Evolutionary conservation across 2,113 vertebrate genomes (phyloP).

Genomic region (Brachyistius frenatus): DNA sequence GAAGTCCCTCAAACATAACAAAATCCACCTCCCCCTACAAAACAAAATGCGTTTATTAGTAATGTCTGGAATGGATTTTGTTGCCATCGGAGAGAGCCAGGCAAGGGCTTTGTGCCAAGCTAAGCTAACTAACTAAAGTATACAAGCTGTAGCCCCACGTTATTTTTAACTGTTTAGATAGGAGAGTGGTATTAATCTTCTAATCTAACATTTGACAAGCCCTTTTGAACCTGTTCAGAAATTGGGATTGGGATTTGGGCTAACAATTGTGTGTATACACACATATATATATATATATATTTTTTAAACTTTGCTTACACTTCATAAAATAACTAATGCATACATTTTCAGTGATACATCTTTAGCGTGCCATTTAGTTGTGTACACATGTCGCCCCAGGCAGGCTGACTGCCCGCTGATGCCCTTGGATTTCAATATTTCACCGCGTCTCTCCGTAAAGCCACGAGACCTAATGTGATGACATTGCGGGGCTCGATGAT

Average conservation of each 20-base stretch:
- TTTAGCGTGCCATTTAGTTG: neutral
- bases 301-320: too few species aligned
- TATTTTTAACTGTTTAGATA: neutral
- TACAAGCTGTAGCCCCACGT: neutral
- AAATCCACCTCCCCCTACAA: neutral
- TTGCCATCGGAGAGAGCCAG: too few species aligned
- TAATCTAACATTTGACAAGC: neutral
- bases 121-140: neutral
- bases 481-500: constrained; percentile 41
- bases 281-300: too few species aligned
- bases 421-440: constrained; percentile 57
- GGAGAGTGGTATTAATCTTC: neutral
- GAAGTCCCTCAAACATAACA: too few species aligned
- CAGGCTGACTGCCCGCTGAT: constrained; percentile 7
- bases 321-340: neutral
- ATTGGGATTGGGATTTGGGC: too few species aligned
- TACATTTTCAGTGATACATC: constrained; percentile 9
- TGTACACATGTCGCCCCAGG: neutral
- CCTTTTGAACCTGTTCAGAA: too few species aligned
- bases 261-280: too few species aligned
- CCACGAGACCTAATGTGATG: constrained; percentile 49
- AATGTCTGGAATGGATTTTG: too few species aligned
- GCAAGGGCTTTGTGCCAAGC: neutral
- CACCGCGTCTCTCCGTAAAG: constrained; percentile 27
- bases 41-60: neutral